phyloP scores from a whole-genome alignment of 2,797 vertebrate species.

The Kryptolebias ocellatus region DNA sequence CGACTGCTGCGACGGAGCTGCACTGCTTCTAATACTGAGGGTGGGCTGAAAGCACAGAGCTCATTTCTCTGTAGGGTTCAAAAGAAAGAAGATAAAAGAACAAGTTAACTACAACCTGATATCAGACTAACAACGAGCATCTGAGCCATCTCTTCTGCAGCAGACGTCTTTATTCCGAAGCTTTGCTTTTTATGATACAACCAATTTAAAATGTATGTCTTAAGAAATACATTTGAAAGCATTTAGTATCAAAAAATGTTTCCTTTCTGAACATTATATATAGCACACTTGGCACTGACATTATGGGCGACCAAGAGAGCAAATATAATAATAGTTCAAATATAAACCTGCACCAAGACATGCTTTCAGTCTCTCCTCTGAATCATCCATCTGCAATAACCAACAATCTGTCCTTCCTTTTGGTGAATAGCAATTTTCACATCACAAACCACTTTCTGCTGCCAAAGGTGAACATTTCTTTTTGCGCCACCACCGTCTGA shows the following conservation, averaged over 20 bases:
- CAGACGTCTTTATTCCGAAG: background rate
- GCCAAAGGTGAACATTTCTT: conserved; percentile 37
- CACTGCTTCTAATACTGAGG: background rate
- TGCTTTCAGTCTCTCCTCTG: conserved; percentile 12
- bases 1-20: background rate
- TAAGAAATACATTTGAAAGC: background rate
- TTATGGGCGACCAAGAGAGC: background rate
- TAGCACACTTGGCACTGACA: background rate
- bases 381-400: conserved; percentile 32
- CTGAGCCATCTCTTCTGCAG: background rate
- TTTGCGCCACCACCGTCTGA: conserved; percentile 24
- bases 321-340: background rate
- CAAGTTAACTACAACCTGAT: background rate
- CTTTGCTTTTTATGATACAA: background rate
- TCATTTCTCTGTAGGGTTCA: background rate
- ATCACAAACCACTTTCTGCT: conserved; percentile 44
- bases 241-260: background rate
- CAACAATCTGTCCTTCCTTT: conserved; percentile 28
- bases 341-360: conserved; percentile 1
- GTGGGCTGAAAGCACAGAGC: background rate
- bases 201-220: background rate
- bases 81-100: background rate
- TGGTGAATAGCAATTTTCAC: conserved; percentile 47
- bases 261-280: background rate
- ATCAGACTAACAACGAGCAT: background rate